Evolutionary conservation across 1,140 invertebrate genomes (phyloP).

Genomic region (Plutomurus gul): DNA sequence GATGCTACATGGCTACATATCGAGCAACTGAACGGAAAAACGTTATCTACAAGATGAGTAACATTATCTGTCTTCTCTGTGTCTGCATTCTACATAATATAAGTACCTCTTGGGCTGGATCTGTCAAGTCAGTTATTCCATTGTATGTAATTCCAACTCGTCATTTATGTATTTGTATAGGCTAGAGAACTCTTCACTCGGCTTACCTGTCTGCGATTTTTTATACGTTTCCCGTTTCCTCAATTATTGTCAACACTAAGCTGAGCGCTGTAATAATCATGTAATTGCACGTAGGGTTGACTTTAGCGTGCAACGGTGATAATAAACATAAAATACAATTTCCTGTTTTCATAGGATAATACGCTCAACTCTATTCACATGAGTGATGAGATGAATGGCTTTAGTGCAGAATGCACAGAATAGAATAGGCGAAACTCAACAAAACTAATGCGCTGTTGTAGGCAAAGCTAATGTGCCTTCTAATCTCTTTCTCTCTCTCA

Average conservation of each 20-base stretch:
- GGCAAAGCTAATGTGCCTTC: not conserved
- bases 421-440: not conserved
- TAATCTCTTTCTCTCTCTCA: not conserved
- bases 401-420: not conserved
- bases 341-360: slow-evolving; percentile 21
- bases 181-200: not conserved
- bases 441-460: slow-evolving; percentile 6
- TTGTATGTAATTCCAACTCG: not conserved
- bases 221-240: slow-evolving; percentile 35
- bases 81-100: no score
- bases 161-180: not conserved
- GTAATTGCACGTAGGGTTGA: slow-evolving; percentile 15
- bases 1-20: no score
- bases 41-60: no score
- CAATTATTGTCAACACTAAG: slow-evolving; percentile 31
- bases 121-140: no score
- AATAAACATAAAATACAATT: slow-evolving; percentile 26
- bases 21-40: no score
- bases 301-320: slow-evolving; percentile 15
- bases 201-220: not conserved
- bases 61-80: no score
- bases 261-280: not conserved
- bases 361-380: not conserved
- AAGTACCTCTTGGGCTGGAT: no score
- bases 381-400: not conserved